phyloP scores from a whole-genome alignment of 2,888 invertebrate genomes.

The Epinotia brunnichana region DNA sequence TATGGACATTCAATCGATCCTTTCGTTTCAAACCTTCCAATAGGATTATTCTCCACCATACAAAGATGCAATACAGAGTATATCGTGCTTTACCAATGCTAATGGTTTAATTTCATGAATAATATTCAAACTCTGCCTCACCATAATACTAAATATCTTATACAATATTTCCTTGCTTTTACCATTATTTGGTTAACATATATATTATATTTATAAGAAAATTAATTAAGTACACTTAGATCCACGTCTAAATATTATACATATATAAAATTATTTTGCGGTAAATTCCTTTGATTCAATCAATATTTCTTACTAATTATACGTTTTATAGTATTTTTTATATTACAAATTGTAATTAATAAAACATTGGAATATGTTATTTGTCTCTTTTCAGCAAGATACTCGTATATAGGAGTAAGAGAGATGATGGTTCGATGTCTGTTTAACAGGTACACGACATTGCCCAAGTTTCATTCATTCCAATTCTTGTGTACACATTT shows the following conservation, averaged over 20 bases:
- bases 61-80: slow-evolving; percentile 7
- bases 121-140: slow-evolving; percentile 15
- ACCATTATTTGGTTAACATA: slow-evolving; percentile 19
- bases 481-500: neutral
- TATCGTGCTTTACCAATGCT: slow-evolving; percentile 9
- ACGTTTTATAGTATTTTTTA: slow-evolving; percentile 2
- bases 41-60: slow-evolving; percentile 40
- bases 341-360: neutral
- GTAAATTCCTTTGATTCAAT: slow-evolving; percentile 37
- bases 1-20: slow-evolving; percentile 62
- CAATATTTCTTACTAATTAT: neutral
- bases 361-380: slow-evolving; percentile 10
- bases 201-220: slow-evolving; percentile 9
- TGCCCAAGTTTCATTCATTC: neutral
- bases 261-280: slow-evolving; percentile 33
- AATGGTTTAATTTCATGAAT: slow-evolving; percentile 17
- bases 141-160: slow-evolving; percentile 19
- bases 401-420: neutral
- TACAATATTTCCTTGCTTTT: slow-evolving; percentile 42
- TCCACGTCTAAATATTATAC: slow-evolving; percentile 23
- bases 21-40: slow-evolving; percentile 46
- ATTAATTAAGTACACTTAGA: slow-evolving; percentile 43
- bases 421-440: neutral
- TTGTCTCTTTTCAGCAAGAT: neutral
- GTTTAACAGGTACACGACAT: neutral